Evolutionary conservation across 64 coral and sea anemone species (phyloP).

Genomic region (Montipora efflorescens): DNA sequence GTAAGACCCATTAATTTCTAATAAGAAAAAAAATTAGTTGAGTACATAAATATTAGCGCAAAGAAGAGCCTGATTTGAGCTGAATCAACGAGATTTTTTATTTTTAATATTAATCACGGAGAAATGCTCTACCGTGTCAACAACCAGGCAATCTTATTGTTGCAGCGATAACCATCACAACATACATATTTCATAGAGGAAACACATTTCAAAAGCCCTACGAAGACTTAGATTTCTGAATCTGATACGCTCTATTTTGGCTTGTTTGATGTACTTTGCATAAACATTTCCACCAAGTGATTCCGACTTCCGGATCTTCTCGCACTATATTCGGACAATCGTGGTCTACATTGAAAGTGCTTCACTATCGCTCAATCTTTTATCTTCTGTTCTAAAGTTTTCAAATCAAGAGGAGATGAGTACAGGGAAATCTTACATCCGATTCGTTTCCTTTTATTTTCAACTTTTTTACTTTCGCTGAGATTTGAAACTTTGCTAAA

Average conservation of each 20-base stretch:
- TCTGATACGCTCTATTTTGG: slow-evolving; percentile 52
- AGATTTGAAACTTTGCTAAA: background rate
- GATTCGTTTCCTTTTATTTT: slow-evolving; percentile 30
- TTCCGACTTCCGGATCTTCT: slow-evolving; percentile 14
- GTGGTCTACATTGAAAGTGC: background rate
- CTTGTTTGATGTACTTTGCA: slow-evolving; percentile 42
- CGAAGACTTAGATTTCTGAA: slow-evolving; percentile 28
- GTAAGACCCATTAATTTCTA: slow-evolving; percentile 39
- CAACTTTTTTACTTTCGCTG: slow-evolving; percentile 18
- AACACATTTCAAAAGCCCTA: slow-evolving; percentile 38
- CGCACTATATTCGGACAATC: background rate
- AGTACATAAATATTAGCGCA: slow-evolving; percentile 56
- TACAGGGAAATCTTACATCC: slow-evolving; percentile 36
- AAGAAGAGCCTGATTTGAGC: slow-evolving; percentile 43
- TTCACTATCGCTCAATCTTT: slow-evolving; percentile 27
- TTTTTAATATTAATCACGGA: slow-evolving; percentile 42
- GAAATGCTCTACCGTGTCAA: slow-evolving; percentile 27
- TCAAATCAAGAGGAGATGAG: slow-evolving; percentile 47
- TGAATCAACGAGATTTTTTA: slow-evolving; percentile 23
- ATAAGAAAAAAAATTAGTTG: slow-evolving; percentile 43
- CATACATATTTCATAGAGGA: slow-evolving; percentile 60
- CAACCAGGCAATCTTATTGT: slow-evolving; percentile 38
- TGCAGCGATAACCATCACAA: slow-evolving; percentile 22
- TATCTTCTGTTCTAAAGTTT: slow-evolving; percentile 43
- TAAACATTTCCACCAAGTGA: background rate